Evolutionary conservation across 2,888 invertebrate genomes (phyloP).

Genomic region (Folsomia candida): DNA sequence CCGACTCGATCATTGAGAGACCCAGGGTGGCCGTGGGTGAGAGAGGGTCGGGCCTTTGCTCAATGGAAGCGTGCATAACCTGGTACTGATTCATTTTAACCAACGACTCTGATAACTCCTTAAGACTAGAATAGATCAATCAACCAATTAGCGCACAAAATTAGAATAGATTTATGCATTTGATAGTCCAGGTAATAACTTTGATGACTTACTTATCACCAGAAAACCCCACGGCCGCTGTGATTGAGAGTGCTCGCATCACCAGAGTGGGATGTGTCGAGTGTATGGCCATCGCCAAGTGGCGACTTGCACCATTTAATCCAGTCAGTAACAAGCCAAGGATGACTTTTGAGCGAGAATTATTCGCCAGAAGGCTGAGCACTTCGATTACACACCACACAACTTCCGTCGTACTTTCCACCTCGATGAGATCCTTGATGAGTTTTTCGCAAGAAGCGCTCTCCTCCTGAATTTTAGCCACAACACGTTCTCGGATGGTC

Average conservation of each 20-base stretch:
- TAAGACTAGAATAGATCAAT: background rate
- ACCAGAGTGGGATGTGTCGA: background rate
- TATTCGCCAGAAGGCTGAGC: background rate
- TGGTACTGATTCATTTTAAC: background rate
- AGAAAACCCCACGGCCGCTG: background rate
- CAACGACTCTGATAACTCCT: background rate
- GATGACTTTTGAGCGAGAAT: background rate
- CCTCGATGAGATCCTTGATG: background rate
- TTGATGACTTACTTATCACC: background rate
- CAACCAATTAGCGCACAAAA: no score
- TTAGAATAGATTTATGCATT: no score
- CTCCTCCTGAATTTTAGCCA: no score
- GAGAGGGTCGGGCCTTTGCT: background rate
- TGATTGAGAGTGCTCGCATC: background rate
- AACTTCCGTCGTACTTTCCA: background rate
- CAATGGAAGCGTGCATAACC: no score
- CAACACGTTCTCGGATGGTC: no score
- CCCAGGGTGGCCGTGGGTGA: background rate
- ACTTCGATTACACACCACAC: background rate
- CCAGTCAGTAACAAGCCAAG: background rate
- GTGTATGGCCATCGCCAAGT: background rate
- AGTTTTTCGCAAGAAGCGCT: background rate
- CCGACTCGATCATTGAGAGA: background rate
- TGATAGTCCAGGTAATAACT: no score
- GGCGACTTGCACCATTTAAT: background rate